Evolutionary conservation across 2,113 vertebrate species (phyloP), one percentile per base, ranked within the genome.

Genomic region (Hippocampus zosterae): DNA sequence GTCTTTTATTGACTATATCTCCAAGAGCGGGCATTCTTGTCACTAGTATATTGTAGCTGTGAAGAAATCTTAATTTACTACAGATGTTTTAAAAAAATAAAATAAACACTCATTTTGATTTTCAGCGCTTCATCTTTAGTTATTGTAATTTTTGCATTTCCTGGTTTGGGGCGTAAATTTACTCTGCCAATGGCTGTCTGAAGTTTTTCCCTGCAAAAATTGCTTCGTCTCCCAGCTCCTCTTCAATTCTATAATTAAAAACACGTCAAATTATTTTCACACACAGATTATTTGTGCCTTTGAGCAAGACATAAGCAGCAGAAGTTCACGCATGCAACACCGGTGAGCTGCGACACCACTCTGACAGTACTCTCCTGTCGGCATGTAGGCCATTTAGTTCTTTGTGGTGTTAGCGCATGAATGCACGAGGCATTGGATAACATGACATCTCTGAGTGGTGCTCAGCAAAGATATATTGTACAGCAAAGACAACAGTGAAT

Each of bases 181-280:
- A 87, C n/a, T 82, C 27, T 74, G 82, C 77, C 41, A 94, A 68
- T 46, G 96, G 95, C 80, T 95, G 97, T 88, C 96, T 93, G 93
- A 98, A 99, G 87, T 91, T 96, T 73, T 85, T 94, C 68, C 96
- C 95, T 21, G 97, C 96, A 77, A 97, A 99, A n/a, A 48, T 85
- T 64, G 96, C 96, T 84, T 94, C 91, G 86, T 92, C 90, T 75
- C 95, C 97, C 70, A 98, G 92, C 61, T 98, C 96, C 86, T 99
- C 96, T 90, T 98, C 96, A 82, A 98, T 99, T 91, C 97, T 98
- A 68, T 41, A 75, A 19, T 37, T n/a, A 1, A 62, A 72, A 56
- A 67, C 5, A 63, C 12, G 9, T 0, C 21, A 25, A 27, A n/a
- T 72, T 71, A 70, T 23, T 41, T 69, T 40, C 11, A 19, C 5